Base-by-base conservation (phyloP, 2,888 invertebrate species). In the Tetrapedia diversipes region DNA sequence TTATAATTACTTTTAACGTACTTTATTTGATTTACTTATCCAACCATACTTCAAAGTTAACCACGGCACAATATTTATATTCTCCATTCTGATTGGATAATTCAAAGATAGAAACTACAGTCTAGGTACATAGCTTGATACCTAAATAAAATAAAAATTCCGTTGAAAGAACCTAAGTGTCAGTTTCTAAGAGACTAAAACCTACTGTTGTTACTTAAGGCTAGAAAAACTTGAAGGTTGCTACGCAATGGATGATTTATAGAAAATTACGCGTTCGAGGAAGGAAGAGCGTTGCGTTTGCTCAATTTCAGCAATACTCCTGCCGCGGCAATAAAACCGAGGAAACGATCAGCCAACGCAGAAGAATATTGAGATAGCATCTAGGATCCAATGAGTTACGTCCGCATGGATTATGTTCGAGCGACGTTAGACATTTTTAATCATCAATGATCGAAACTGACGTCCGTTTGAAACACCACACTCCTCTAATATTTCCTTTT, bases 401-500 rank as follows among this genome's bases (percentile, higher is more conserved):
- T 68, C 51, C 59, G 59, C 56, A 22, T 56, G 19, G 56, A 70
- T 71, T 67, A 67, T 19, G 14, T n/a, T 24, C 22, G n/a, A 3
- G n/a, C 7, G n/a, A n/a, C n/a, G n/a, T n/a, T n/a, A n/a, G n/a
- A n/a, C n/a, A 37, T 37, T 68, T 60, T 53, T 53, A 53, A 68
- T 59, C 29, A 4, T 3, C 34, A 16, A 45, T 59, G 11, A 67
- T 45, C 39, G 27, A 71, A 57, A 29, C 11, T 22, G 24, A 14
- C 60, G 39, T 16, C 19, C 39, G 37, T 22, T 37, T 6, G 4
- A 24, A 14, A 7, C 22, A 16, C 14, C 37, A 6, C n/a, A 2
- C 14, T 11, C n/a, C n/a, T n/a, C n/a, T n/a, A n/a, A n/a, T n/a
- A n/a, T n/a, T n/a, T n/a, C n/a, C n/a, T n/a, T n/a, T n/a, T n/a